Conservation (phyloP, 2,797 vertebrate species). For the Argyrosomus regius region DNA sequence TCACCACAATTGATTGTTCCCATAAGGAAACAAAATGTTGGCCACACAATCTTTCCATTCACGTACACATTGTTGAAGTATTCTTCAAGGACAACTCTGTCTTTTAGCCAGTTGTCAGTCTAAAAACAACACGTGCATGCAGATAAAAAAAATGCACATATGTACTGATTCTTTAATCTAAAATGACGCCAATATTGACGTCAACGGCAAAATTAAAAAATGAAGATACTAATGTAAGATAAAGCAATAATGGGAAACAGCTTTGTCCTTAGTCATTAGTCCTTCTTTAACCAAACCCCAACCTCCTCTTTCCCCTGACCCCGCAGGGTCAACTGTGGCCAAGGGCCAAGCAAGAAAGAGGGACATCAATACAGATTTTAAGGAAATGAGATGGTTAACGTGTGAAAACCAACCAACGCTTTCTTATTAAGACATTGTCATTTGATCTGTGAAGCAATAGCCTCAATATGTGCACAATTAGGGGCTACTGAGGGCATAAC, state of each 20-base stretch:
- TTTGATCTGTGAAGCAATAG: conserved; percentile 50
- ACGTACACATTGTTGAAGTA: neutral
- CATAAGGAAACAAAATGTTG: conserved; percentile 25
- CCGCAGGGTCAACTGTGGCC: conserved; percentile 41
- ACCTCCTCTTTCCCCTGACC: conserved; percentile 37
- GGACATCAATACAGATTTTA: conserved; percentile 23
- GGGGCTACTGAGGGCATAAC: neutral
- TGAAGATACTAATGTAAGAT: neutral
- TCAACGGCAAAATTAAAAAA: neutral
- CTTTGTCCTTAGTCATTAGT: conserved; percentile 12
- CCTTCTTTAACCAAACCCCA: conserved; percentile 17
- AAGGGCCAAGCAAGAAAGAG: conserved; percentile 31
- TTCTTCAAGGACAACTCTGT: neutral
- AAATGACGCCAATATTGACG: neutral
- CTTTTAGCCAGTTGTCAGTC: neutral
- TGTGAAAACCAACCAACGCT: conserved; percentile 34
- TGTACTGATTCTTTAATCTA: neutral
- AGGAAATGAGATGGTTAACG: conserved; percentile 34
- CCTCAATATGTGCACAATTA: conserved; percentile 44
- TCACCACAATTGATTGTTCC: conserved; percentile 38
- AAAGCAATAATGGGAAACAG: conserved; percentile 6
- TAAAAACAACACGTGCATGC: conserved; percentile 13
- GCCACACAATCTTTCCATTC: conserved; percentile 6
- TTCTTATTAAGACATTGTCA: conserved; percentile 32
- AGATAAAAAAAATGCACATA: neutral